These are phyloP conservation scores for Syngnathus acus DNA, from an alignment of 2,797 vertebrate genomes.

Conservation along the genomic window DNA sequence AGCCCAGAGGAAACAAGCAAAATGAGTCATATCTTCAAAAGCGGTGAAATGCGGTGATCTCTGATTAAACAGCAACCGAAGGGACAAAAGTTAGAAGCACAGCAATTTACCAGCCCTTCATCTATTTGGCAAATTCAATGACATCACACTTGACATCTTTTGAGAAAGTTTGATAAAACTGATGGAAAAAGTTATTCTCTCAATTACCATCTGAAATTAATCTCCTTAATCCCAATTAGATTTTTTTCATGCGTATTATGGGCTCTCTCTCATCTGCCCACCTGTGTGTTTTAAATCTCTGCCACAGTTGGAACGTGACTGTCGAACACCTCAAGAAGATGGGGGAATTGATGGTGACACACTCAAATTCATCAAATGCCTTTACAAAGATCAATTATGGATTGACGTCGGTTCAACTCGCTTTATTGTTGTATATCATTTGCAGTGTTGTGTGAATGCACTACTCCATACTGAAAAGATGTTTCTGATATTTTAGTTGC, in stretches of 20 bases:
- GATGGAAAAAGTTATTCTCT: conserved; percentile 66
- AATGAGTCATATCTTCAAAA: conserved; percentile 61
- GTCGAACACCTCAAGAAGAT: conserved; percentile 42
- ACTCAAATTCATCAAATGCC: conserved; percentile 4
- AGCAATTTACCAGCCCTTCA: conserved; percentile 64
- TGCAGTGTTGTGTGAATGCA: too few species aligned
- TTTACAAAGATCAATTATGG: conserved; percentile 6
- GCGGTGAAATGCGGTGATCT: conserved; percentile 57
- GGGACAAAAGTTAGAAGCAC: conserved; percentile 59
- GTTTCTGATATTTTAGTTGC: too few species aligned
- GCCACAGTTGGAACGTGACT: conserved; percentile 42
- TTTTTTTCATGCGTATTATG: conserved; percentile 66
- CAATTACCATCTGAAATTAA: conserved; percentile 72
- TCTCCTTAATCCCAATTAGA: conserved; percentile 74
- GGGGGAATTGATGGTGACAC: conserved; percentile 25
- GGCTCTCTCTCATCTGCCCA: conserved; percentile 64
- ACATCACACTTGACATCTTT: conserved; percentile 60
- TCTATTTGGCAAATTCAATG: conserved; percentile 68
- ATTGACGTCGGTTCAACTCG: background rate
- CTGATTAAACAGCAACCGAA: conserved; percentile 54
- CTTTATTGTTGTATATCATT: too few species aligned
- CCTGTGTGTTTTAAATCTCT: conserved; percentile 61
- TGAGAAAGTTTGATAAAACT: conserved; percentile 69
- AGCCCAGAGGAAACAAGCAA: conserved; percentile 59
- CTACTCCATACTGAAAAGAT: too few species aligned